A percentile compares a stretch with the other conserved stretches of the same genome.
phyloP scores from a whole-genome alignment of 2,797 vertebrate genomes.

The Masticophis lateralis region DNA sequence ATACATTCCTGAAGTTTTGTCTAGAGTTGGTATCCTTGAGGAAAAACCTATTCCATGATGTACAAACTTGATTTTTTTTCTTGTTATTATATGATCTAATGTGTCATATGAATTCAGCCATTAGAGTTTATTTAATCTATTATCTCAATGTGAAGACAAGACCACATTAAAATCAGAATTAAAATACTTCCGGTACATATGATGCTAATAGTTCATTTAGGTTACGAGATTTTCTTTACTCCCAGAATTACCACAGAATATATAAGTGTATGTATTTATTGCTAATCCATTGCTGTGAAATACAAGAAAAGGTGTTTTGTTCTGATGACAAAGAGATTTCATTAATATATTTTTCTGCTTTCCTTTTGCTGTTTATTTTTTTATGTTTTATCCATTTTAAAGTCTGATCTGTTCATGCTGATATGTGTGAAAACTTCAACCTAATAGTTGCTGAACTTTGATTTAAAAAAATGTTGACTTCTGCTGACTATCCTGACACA shows the following conservation, averaged over 20 bases:
- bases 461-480: background rate
- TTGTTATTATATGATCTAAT: background rate
- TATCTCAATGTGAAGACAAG: background rate
- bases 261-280: background rate
- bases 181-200: background rate
- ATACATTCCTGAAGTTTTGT: background rate
- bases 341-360: background rate
- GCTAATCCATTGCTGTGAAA: background rate
- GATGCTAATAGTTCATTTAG: background rate
- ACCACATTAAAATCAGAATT: background rate
- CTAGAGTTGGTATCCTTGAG: background rate
- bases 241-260: background rate
- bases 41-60: background rate
- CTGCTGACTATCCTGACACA: background rate
- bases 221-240: background rate
- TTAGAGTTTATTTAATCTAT: background rate
- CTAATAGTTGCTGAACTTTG: background rate
- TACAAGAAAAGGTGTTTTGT: background rate
- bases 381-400: background rate
- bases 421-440: background rate
- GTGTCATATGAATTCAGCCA: background rate
- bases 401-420: background rate
- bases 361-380: background rate
- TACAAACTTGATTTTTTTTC: background rate
- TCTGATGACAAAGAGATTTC: background rate